Evolutionary conservation across 1,140 invertebrate species (phyloP), one percentile per base, ranked within the genome.

Genomic region (Anastrepha obliqua): DNA sequence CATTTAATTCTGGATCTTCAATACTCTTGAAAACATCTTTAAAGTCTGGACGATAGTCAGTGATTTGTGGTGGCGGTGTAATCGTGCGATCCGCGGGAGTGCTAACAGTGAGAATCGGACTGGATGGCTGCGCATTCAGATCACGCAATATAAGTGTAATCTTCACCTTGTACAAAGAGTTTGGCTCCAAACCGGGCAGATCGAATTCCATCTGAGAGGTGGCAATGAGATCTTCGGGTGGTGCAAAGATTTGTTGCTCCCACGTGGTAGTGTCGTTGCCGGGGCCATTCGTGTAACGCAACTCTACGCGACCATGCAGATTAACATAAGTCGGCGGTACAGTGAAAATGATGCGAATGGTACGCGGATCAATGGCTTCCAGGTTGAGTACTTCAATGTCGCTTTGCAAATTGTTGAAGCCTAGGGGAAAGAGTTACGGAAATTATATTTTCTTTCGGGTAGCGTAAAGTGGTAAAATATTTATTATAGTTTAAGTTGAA

Each of bases 141-240:
- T 97, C 96, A 74, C 96, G 94, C 20, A 98, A 92, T 29, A 96
- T 95, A 2, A 98, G 94, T 17, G 96, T 96, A 1, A 97, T 97
- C 92, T 97, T 96, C 3, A 98, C 95, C 91, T 96, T 96, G 91
- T 98, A 98, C 44, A 95, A 94, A 0, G 97, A 98, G 70, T 96
- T 95, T 0, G 97, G 96, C 90, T 96, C 95, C n/a, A 98, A 92
- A 42, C 95, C 95, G 13, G 95, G 94, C 20, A 98, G 91, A 89
- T 97, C 95, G 92, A 98, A 97, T 91, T 98, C 97, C 87, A 98
- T 93, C 87, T 97, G 96, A 11, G 96, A 95, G 6, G 97, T 97
- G 3, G 97, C 96, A 85, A 98, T 97, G 0, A 98, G 90, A 91
- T 97, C 97, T 88, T 96, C 96, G 20, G 96, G 96, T n/a, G 97